phyloP scores from a whole-genome alignment of 2,797 vertebrate species.

The Holocentrus rufus region DNA sequence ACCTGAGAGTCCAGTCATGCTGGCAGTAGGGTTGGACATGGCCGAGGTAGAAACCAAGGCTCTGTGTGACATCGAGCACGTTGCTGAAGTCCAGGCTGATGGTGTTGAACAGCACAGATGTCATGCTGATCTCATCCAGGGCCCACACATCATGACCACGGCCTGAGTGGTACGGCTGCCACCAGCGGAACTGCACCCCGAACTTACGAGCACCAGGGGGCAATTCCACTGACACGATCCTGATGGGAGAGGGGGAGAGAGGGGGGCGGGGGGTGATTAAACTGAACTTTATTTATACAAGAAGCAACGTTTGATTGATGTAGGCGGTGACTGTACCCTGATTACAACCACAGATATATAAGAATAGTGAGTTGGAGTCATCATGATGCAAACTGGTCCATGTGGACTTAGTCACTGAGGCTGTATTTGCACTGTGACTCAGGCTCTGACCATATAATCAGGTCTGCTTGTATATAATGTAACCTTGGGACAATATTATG shows the following conservation, averaged over 20 bases:
- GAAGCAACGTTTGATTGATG: neutral
- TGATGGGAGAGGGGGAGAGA: slow-evolving; percentile 56
- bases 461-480: slow-evolving; percentile 46
- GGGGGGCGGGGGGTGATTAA: too few relatives aligned
- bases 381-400: slow-evolving; percentile 33
- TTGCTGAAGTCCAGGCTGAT: slow-evolving; percentile 98
- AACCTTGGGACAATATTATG: slow-evolving; percentile 16
- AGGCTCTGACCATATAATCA: slow-evolving; percentile 45
- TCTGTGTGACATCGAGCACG: slow-evolving; percentile 95
- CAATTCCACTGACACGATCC: slow-evolving; percentile 96
- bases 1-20: slow-evolving; percentile 99
- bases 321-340: slow-evolving; percentile 1
- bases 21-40: slow-evolving; percentile 97
- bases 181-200: slow-evolving; percentile 98
- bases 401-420: slow-evolving; percentile 55
- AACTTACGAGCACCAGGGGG: slow-evolving; percentile 91
- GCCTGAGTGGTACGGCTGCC: slow-evolving; percentile 97
- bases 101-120: slow-evolving; percentile 96
- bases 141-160: slow-evolving; percentile 97
- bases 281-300: slow-evolving; percentile 3
- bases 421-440: slow-evolving; percentile 54
- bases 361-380: slow-evolving; percentile 7
- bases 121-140: slow-evolving; percentile 99
- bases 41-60: slow-evolving; percentile 98
- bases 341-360: neutral